Evolutionary conservation across 2,797 vertebrate species (phyloP).

Genomic region (Cryptoblepharus egeriae): DNA sequence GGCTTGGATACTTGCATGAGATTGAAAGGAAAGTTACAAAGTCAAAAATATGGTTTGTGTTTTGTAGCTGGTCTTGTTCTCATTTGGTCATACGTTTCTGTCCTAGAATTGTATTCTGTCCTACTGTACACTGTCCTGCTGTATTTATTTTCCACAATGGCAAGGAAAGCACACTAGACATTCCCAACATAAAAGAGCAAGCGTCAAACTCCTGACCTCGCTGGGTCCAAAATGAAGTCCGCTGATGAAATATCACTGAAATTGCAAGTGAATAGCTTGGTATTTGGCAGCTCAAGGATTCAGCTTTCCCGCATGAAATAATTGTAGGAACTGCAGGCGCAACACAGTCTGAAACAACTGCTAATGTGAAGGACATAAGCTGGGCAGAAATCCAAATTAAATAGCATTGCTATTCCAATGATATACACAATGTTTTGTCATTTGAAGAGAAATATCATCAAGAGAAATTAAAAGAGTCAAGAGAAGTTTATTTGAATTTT

Average conservation of each 20-base stretch:
- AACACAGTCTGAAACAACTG: not conserved
- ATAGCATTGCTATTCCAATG: not conserved
- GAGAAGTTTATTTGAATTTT: not conserved
- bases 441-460: too few relatives aligned
- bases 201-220: not conserved
- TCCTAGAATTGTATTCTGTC: not conserved
- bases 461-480: not conserved
- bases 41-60: not conserved
- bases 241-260: slow-evolving; percentile 10
- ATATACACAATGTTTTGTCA: too few relatives aligned
- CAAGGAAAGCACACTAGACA: not conserved
- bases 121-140: too few relatives aligned
- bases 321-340: not conserved
- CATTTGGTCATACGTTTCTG: not conserved
- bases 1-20: not conserved
- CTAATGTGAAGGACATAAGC: not conserved
- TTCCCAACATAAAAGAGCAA: not conserved
- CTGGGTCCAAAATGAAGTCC: not conserved
- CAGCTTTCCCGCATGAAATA: too few relatives aligned
- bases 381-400: not conserved
- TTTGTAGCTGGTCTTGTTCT: not conserved
- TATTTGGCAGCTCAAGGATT: too few relatives aligned
- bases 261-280: slow-evolving; percentile 17
- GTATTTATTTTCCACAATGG: slow-evolving; percentile 16
- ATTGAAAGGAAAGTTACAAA: not conserved